These are phyloP conservation scores for Plemyria rubiginata DNA, from an alignment of 2,888 invertebrate genomes.

Conservation along the genomic window DNA sequence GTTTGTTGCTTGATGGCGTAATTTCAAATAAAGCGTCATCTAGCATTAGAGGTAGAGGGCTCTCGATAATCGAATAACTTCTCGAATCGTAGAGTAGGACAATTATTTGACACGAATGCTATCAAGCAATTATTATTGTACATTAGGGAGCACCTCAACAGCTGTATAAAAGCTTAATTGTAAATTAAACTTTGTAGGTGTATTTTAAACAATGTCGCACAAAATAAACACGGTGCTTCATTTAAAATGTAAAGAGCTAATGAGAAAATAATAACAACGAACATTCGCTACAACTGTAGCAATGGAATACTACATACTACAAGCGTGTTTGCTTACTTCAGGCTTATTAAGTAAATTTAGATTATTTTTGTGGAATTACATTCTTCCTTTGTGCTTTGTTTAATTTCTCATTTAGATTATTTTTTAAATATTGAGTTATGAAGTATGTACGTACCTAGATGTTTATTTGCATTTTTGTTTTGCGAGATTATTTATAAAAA, in stretches of 20 bases:
- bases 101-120: too few species aligned
- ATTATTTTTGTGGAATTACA: constrained; percentile 18
- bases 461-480: too few species aligned
- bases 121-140: not conserved
- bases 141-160: not conserved
- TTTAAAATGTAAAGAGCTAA: constrained; percentile 18
- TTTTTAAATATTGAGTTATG: too few species aligned
- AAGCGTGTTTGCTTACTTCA: constrained; percentile 47
- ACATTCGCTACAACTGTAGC: constrained; percentile 2
- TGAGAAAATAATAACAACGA: constrained; percentile 18
- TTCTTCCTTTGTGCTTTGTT: constrained; percentile 1
- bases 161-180: not conserved
- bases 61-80: too few species aligned
- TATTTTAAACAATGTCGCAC: constrained; percentile 6
- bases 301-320: not conserved
- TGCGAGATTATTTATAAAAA: too few species aligned
- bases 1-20: too few species aligned
- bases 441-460: too few species aligned
- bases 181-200: constrained; percentile 6
- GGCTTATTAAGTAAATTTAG: constrained; percentile 44
- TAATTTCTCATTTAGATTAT: not conserved
- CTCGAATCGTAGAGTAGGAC: too few species aligned
- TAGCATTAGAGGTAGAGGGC: too few species aligned
- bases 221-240: constrained; percentile 2
- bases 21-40: too few species aligned